Evolutionary conservation across 2,888 invertebrate genomes (phyloP).

Genomic region (Keiferia lycopersicella): DNA sequence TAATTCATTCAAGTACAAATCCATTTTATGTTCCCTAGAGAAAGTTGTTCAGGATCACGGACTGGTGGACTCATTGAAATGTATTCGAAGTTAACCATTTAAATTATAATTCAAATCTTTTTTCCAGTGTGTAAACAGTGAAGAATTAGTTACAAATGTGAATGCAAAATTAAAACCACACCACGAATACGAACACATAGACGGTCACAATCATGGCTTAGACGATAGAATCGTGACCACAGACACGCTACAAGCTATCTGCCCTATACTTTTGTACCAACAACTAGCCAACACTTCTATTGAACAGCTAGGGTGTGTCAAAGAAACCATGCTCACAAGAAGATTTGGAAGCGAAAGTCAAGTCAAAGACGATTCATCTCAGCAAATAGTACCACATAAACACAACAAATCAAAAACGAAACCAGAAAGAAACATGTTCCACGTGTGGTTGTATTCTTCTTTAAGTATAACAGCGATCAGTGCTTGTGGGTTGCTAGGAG

Average conservation of each 20-base stretch:
- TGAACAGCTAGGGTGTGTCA: slow-evolving; percentile 81
- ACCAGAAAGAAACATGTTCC: slow-evolving; percentile 58
- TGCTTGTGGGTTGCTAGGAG: slow-evolving; percentile 92
- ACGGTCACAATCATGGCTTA: slow-evolving; percentile 45
- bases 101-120: neutral
- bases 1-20: too few relatives aligned
- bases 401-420: slow-evolving; percentile 29
- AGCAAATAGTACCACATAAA: neutral
- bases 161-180: slow-evolving; percentile 64
- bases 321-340: slow-evolving; percentile 41
- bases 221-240: slow-evolving; percentile 50
- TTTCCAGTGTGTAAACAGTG: slow-evolving; percentile 75
- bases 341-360: neutral
- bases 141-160: slow-evolving; percentile 67
- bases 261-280: slow-evolving; percentile 86
- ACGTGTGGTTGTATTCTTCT: slow-evolving; percentile 92
- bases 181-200: slow-evolving; percentile 37
- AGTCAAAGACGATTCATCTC: neutral
- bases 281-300: slow-evolving; percentile 78
- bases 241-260: slow-evolving; percentile 77
- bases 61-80: too few relatives aligned
- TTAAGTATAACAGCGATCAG: slow-evolving; percentile 92
- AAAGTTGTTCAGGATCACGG: too few relatives aligned
- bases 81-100: neutral
- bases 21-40: too few relatives aligned